Evolutionary conservation across 2,888 invertebrate species (phyloP), one percentile per base, ranked within the genome.

Genomic region (Andrena minutula): DNA sequence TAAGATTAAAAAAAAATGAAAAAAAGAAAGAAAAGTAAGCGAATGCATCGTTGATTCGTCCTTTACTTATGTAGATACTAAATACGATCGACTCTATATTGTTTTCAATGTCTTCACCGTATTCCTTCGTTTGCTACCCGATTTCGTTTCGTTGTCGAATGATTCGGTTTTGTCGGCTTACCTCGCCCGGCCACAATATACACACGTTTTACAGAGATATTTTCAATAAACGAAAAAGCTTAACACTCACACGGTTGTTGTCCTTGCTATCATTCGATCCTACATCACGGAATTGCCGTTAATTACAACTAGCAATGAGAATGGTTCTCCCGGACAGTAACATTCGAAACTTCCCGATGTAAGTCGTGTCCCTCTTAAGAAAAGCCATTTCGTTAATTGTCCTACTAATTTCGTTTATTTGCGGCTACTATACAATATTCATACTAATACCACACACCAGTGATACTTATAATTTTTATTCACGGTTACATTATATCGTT

Each of bases 151-250:
- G 83, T 88, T 86, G 89, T 91, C 89, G 88, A 90, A 69, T 87
- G 82, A 90, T 90, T 91, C 88, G 89, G 89, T 90, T 88, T 89
- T 90, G 92, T 92, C 89, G 91, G 91, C 90, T 90, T 89, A 91
- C 91, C 89, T 92, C 91, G 90, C 90, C 91, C 90, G 90, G 90
- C 90, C 92, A 91, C 88, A 87, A 89, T 89, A 92, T 92, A 90
- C 91, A 92, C 92, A 92, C 92, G 90, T 92, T 92, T 92, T 92
- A 92, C 92, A 92, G 89, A 92, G 91, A 91, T 92, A 92, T 92
- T 92, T 92, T 92, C 91, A 92, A 92, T 92, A 92, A 92, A 92
- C 88, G 92, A 92, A 92, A 91, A 92, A 92, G 92, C 91, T 92
- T 91, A 91, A 92, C 92, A 91, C 90, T 90, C 90, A 88, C 77